phyloP scores from a whole-genome alignment of 2,888 invertebrate genomes.

The Cephus pulcher region DNA sequence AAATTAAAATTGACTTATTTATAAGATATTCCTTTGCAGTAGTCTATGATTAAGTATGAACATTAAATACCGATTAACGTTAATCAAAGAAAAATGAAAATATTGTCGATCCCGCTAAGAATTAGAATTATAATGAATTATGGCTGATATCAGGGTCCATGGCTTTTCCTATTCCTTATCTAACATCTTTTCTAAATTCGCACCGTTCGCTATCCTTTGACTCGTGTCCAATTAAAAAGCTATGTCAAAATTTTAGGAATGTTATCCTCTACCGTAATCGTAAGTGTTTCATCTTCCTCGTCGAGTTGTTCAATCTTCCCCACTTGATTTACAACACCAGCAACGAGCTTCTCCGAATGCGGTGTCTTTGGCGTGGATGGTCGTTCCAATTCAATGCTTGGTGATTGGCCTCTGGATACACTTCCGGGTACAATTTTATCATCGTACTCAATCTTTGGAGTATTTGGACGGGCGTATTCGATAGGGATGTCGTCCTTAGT shows the following conservation, averaged over 20 bases:
- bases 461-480: background rate
- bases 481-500: background rate
- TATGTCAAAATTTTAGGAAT: background rate
- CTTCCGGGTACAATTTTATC: slow-evolving; percentile 27
- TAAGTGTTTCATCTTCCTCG: slow-evolving; percentile 5
- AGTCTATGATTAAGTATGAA: background rate
- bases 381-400: background rate
- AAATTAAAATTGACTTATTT: background rate
- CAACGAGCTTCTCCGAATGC: slow-evolving; percentile 36
- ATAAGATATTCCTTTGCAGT: background rate
- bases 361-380: slow-evolving; percentile 37
- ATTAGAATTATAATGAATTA: background rate
- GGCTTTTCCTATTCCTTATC: background rate
- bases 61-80: background rate
- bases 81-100: background rate
- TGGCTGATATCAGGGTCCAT: background rate
- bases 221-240: background rate
- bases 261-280: background rate
- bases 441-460: slow-evolving; percentile 3
- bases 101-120: background rate
- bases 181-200: background rate
- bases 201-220: background rate
- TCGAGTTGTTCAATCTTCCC: slow-evolving; percentile 22
- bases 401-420: slow-evolving; percentile 20
- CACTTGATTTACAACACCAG: slow-evolving; percentile 33